Conservation (phyloP, 1,140 invertebrate genomes). For the Triops longicaudatus region DNA sequence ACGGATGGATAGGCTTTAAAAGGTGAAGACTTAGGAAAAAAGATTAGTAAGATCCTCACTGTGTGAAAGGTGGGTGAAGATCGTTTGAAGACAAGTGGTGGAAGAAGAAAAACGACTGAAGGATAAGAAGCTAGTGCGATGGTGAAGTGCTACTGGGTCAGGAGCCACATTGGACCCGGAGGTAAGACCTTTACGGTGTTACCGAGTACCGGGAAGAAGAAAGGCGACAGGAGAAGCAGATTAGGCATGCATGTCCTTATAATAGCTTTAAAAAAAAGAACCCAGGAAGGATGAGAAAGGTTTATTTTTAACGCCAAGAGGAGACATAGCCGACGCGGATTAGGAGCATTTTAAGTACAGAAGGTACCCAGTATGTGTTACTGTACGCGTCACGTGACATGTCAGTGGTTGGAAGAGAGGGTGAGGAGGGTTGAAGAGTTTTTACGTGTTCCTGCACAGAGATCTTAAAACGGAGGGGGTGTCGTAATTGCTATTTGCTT, state of each 20-base stretch:
- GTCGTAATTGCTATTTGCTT: conserved; percentile 4
- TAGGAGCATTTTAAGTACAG: not conserved
- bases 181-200: not conserved
- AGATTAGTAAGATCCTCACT: no score
- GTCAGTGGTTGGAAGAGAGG: not conserved
- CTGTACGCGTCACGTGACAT: not conserved
- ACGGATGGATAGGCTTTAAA: not conserved
- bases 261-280: not conserved
- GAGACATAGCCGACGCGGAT: no score
- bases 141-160: not conserved
- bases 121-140: not conserved
- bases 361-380: not conserved
- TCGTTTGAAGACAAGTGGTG: not conserved
- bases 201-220: not conserved
- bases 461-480: not conserved
- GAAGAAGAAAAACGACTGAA: not conserved
- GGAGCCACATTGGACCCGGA: not conserved
- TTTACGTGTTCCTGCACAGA: not conserved
- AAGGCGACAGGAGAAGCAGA: not conserved
- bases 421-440: not conserved
- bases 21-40: not conserved
- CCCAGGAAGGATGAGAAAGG: not conserved
- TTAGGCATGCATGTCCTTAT: not conserved
- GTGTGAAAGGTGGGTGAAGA: not conserved
- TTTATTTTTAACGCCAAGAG: conserved; percentile 6